Conservation (phyloP, 2,888 invertebrate species). For the Selenia dentaria region DNA sequence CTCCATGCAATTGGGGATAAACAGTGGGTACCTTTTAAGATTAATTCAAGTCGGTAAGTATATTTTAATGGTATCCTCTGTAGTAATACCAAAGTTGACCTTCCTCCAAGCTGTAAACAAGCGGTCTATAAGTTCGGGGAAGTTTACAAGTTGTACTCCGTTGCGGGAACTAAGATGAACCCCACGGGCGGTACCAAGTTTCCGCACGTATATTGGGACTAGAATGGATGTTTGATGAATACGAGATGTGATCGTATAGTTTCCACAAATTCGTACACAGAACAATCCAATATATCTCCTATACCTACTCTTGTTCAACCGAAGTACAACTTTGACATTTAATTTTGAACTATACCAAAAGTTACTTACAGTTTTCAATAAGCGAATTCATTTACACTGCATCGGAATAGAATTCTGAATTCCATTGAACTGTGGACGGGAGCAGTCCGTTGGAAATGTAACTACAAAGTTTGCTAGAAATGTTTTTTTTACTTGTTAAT, state of each 20-base stretch:
- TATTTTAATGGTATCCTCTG: conserved; percentile 15
- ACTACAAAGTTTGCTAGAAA: conserved; percentile 67
- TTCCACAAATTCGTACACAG: conserved; percentile 44
- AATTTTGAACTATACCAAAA: conserved; percentile 54
- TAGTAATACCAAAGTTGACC: conserved; percentile 44
- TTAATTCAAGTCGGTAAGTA: conserved; percentile 12
- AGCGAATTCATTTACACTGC: conserved; percentile 61
- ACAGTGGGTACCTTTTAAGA: no score
- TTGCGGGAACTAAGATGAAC: conserved; percentile 70
- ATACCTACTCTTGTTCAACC: conserved; percentile 17
- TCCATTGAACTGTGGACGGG: conserved; percentile 63
- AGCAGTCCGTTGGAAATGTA: conserved; percentile 60
- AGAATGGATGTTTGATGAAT: conserved; percentile 74
- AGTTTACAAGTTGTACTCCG: conserved; percentile 64
- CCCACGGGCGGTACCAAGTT: conserved; percentile 66
- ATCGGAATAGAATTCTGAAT: conserved; percentile 63
- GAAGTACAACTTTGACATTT: conserved; percentile 37
- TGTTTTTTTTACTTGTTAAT: conserved; percentile 61
- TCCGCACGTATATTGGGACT: conserved; percentile 66
- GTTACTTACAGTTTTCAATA: conserved; percentile 54
- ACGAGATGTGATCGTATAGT: conserved; percentile 58
- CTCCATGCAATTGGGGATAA: no score
- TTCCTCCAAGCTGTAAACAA: conserved; percentile 59
- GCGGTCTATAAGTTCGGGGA: conserved; percentile 61
- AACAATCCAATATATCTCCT: no score